Evolutionary conservation across 2,888 invertebrate genomes (phyloP), one percentile per base, ranked within the genome.

Genomic region (Erannis defoliaria): DNA sequence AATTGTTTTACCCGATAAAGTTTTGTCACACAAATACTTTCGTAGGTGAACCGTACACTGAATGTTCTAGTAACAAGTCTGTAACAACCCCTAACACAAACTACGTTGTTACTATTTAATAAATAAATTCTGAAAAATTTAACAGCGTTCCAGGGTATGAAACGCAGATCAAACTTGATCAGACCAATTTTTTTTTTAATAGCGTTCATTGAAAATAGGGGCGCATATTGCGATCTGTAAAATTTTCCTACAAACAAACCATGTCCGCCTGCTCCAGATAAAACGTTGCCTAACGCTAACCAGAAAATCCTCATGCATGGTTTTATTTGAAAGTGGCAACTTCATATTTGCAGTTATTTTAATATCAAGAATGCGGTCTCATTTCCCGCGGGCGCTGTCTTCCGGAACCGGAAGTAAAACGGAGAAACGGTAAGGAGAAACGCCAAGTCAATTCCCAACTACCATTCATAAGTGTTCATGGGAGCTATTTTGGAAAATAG

Each of bases 371-470:
- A 55, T 55, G 55, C 43, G 55, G 55, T 37, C 33, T 55, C 55
- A 55, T 55, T 45, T 55, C 55, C 55, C 55, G 23, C 45, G 55
- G 55, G 55, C 55, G 43, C 45, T 45, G 45, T 55, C 55, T 43
- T 45, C 14, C 38, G 31, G 35, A 33, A 14, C 21, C 45, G 45
- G 55, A 55, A 45, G 35, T 33, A 33, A 29, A 6, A 26, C 26
- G 42, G 53, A 23, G 35, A 45, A 55, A 37, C 23, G 49, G 35
- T 49, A 35, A 35, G 49, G 49, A 49, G 46, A 49, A 35, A 49
- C 23, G 49, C 23, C 49, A 49, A 33, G 21, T 35, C 49, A 37
- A 49, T 49, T 49, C 23, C 49, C 49, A 49, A 21, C 35, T 49
- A n/a, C 49, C 10, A 35, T 14, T 33, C 35, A 49, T 46, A 46